Percentiles rank a stretch among this genome's conserved stretches.
phyloP scores from a whole-genome alignment of 2,888 invertebrate species.

The Calliopum simillimum region DNA sequence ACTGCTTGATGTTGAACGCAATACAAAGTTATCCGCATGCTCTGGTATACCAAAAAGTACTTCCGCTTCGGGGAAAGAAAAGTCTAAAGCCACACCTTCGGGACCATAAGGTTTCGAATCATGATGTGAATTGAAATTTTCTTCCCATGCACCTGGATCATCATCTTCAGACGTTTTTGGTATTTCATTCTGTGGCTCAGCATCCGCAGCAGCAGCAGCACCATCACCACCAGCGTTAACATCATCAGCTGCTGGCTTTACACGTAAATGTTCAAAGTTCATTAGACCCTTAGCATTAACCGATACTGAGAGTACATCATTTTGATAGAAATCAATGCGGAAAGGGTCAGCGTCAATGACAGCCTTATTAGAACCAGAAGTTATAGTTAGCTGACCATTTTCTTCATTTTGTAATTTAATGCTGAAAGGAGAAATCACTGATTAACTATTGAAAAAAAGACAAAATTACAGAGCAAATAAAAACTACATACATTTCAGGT shows the following conservation, averaged over 20 bases:
- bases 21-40: conserved; percentile 91
- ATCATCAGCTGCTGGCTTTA: conserved; percentile 70
- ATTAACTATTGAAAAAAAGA: conserved; percentile 10
- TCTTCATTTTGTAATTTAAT: conserved; percentile 72
- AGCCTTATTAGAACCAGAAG: conserved; percentile 72
- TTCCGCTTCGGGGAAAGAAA: conserved; percentile 91
- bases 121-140: conserved; percentile 93
- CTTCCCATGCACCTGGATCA: conserved; percentile 91
- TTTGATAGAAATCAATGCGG: conserved; percentile 83
- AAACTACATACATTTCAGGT: conserved; percentile 72
- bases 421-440: conserved; percentile 44
- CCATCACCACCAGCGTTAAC: conserved; percentile 36
- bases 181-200: conserved; percentile 21
- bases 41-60: conserved; percentile 96
- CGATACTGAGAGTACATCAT: conserved; percentile 78
- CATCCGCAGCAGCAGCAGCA: conserved; percentile 28
- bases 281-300: conserved; percentile 92
- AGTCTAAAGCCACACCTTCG: conserved; percentile 92
- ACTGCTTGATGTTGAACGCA: conserved; percentile 84
- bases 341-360: conserved; percentile 82
- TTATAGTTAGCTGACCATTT: conserved; percentile 70
- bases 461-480: background rate
- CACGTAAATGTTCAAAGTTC: conserved; percentile 88
- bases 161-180: conserved; percentile 62
- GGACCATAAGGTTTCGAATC: conserved; percentile 96